These are phyloP conservation scores for Nephrotoma flavescens DNA, from an alignment of 2,888 invertebrate species.

Conservation along the genomic window DNA sequence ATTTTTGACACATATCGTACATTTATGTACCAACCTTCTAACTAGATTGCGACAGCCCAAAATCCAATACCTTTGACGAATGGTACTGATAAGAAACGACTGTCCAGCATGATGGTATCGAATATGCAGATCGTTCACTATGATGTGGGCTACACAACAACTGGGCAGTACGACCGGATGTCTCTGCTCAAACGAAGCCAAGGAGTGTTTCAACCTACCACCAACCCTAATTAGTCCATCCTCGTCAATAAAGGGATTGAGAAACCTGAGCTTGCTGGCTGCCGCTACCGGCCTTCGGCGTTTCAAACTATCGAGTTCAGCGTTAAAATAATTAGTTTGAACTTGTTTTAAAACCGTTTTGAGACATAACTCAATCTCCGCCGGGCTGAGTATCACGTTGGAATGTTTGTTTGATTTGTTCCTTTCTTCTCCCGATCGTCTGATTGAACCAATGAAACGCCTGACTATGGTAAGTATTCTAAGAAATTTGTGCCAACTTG, in stretches of 20 bases:
- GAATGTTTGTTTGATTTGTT: no score
- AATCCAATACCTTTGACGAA: slow-evolving; percentile 14
- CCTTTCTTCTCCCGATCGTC: background rate
- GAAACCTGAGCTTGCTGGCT: background rate
- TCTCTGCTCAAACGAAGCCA: slow-evolving; percentile 9
- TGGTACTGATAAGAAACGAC: slow-evolving; percentile 8
- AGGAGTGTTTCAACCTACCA: slow-evolving; percentile 14
- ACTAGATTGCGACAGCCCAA: slow-evolving; percentile 7
- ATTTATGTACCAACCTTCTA: slow-evolving; percentile 6
- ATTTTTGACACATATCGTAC: slow-evolving; percentile 8
- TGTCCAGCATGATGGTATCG: slow-evolving; percentile 12
- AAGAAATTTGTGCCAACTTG: slow-evolving; percentile 8
- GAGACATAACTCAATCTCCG: background rate
- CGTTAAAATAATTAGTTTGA: no score
- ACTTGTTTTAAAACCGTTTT: no score
- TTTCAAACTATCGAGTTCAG: no score
- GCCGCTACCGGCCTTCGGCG: no score
- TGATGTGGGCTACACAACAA: background rate
- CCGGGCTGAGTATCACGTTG: no score
- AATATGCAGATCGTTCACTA: slow-evolving; percentile 5
- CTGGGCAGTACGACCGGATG: slow-evolving; percentile 14
- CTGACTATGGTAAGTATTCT: slow-evolving; percentile 8
- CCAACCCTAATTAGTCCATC: slow-evolving; percentile 16
- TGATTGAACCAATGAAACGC: background rate
- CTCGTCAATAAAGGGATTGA: slow-evolving; percentile 13